phyloP scores from a whole-genome alignment of 1,140 invertebrate species.

The Penaeus indicus region DNA sequence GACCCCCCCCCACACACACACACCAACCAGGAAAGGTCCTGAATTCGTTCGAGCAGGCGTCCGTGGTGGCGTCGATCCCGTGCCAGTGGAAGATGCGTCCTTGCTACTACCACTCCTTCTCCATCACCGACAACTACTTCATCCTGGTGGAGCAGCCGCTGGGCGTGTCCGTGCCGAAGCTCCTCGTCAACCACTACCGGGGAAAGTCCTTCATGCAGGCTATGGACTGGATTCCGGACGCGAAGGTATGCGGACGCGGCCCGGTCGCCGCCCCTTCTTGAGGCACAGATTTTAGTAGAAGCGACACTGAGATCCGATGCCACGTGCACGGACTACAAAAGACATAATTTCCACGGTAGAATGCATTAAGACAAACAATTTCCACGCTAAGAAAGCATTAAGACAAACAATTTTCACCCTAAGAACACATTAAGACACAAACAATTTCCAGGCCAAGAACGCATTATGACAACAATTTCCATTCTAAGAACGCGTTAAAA shows the following conservation, averaged over 20 bases:
- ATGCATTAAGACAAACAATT: no score
- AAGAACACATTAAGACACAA: no score
- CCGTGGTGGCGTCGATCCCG: conserved; percentile 66
- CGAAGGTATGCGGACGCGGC: conserved; percentile 67
- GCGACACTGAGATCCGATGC: background rate
- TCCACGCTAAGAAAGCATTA: no score
- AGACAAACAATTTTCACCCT: no score
- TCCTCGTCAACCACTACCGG: conserved; percentile 68
- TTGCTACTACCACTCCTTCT: conserved; percentile 70
- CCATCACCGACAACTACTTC: conserved; percentile 69
- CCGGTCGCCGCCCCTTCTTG: background rate
- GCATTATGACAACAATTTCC: no score
- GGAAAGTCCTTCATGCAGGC: conserved; percentile 70
- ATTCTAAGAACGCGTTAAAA: no score
- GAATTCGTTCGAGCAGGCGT: conserved; percentile 26
- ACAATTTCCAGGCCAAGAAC: no score
- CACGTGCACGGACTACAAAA: no score
- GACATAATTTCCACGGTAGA: no score
- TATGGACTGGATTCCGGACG: conserved; percentile 71
- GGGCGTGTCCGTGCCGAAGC: conserved; percentile 67
- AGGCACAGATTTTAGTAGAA: background rate
- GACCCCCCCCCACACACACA: no score
- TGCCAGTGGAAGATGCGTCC: conserved; percentile 27
- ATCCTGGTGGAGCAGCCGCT: conserved; percentile 69
- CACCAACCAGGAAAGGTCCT: background rate